Base-by-base conservation (phyloP, 2,888 invertebrate species). In the Amphipyra berbera region DNA sequence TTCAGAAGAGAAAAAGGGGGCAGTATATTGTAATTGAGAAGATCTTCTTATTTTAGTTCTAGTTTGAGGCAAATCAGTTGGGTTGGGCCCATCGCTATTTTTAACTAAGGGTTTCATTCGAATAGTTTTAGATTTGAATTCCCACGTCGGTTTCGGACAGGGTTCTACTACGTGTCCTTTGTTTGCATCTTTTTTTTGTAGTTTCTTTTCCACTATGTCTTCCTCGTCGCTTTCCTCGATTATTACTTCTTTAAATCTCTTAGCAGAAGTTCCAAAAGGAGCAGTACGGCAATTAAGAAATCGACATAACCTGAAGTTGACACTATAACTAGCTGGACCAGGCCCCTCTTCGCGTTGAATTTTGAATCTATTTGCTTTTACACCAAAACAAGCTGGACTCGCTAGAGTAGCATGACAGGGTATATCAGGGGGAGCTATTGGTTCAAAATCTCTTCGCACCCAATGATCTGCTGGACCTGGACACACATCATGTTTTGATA, bases 1-100 rank as follows among this genome's bases (percentile, higher is more conserved):
- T 65, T 91, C 88, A 13, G 93, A 92, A 13, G 90, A 80, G 56
- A 59, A 79, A 73, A 94, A 94, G 6, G 94, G 94, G 21, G 89
- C 85, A 38, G 59, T 47, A 45, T 77, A 74, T 78, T 92, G 92
- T 40, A 85, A 53, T 38, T 79, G 58, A 10, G 37, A 27, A 33
- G 75, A 59, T 66, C 86, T 83, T 48, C 64, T 53, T 35, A 60
- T 52, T 55, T 72, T 75, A 1, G 15, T 46, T 27, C 37, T 67
- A 4, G 40, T 10, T 62, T 78, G 82, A 1, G 82, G 73, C 3
- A 87, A 54, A 66, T 90, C 91, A 33, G 88, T 88, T 30, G 90
- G 88, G 54, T 89, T 88, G 9, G 85, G 85, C 57, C 87, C 88
- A 68, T 86, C 33, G 0, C 41, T 33, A 53, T 78, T 80, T 68